Evolutionary conservation across 2,113 vertebrate genomes (phyloP), one percentile per base, ranked within the genome.

Genomic region (Protomyctophum bolini): DNA sequence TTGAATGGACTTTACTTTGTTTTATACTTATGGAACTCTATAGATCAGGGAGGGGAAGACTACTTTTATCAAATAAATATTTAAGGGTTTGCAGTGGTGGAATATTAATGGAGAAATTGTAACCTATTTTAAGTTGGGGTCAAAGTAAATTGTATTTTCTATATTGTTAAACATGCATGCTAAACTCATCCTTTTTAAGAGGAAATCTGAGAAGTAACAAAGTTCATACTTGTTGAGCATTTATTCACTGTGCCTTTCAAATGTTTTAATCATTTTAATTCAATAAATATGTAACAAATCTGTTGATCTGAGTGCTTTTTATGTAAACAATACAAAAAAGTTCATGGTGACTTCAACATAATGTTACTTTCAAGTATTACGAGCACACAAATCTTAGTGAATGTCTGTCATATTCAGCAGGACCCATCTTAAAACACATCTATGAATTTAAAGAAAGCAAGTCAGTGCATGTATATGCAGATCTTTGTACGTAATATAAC

Each of bases 271-370:
- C 84, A 86, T 92, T 93, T 92, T 89, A 93, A 92, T 90, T 90
- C 85, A 94, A 93, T 94, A 94, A 94, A 94, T 92, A 91, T 84
- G 87, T 88, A 91, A 90, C 86, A 91, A 91, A 91, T 85, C 75
- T 85, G 78, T 81, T 82, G 14, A 48, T 82, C 59, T 4, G 1
- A 41, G 63, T 80, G 63, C 63, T 72, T 74, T 77, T 73, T 70
- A 83, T 81, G 79, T 84, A 68, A 85, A 75, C 54, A 59, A 61
- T 71, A 78, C 60, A 70, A 80, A 82, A 62, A 62, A 51, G 50
- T 75, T 64, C 63, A 14, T 55, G 62, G 57, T 65, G 28, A 70
- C 58, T 41, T 66, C 67, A 64, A 83, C 62, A 68, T 68, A 80
- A 82, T 1, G 52, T 76, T 74, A 76, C 66, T 14, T 79, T 88